Evolutionary conservation across 1,140 invertebrate species (phyloP).

Genomic region (Diabrotica undecimpunctata): DNA sequence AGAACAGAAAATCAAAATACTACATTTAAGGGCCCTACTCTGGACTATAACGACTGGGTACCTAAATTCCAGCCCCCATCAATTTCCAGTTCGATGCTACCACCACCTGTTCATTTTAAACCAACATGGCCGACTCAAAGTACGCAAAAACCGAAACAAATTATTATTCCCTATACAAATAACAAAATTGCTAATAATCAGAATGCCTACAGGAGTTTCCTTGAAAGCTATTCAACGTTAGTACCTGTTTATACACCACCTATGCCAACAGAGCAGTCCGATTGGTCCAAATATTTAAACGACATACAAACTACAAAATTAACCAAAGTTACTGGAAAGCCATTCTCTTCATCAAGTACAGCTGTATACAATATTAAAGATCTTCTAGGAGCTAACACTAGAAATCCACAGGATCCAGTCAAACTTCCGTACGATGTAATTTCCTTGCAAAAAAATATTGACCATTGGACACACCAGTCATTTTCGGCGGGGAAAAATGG

Average conservation of each 20-base stretch:
- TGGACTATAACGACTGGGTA: slow-evolving; percentile 34
- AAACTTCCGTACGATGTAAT: slow-evolving; percentile 64
- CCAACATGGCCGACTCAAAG: slow-evolving; percentile 29
- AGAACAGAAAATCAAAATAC: background rate
- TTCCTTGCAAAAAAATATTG: slow-evolving; percentile 75
- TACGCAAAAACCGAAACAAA: slow-evolving; percentile 62
- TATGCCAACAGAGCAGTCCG: slow-evolving; percentile 25
- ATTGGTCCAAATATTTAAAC: slow-evolving; percentile 35
- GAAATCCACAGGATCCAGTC: slow-evolving; percentile 12
- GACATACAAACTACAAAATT: slow-evolving; percentile 24
- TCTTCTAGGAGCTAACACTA: slow-evolving; percentile 23
- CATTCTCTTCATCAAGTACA: slow-evolving; percentile 22
- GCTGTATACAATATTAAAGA: slow-evolving; percentile 39
- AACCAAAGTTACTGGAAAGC: slow-evolving; percentile 13
- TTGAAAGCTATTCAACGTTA: slow-evolving; percentile 27
- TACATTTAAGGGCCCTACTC: slow-evolving; percentile 19
- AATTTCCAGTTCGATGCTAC: slow-evolving; percentile 32
- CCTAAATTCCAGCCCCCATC: slow-evolving; percentile 28
- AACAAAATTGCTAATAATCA: slow-evolving; percentile 40
- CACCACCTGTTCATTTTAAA: slow-evolving; percentile 41
- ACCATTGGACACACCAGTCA: slow-evolving; percentile 79
- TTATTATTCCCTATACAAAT: slow-evolving; percentile 73
- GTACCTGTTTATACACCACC: slow-evolving; percentile 37
- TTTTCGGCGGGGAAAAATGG: slow-evolving; percentile 53
- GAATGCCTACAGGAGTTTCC: slow-evolving; percentile 4